A percentile compares a stretch with the other conserved stretches of the same genome.
Conservation (phyloP, 2,797 vertebrate species). For the Gymnothorax reevesii region DNA sequence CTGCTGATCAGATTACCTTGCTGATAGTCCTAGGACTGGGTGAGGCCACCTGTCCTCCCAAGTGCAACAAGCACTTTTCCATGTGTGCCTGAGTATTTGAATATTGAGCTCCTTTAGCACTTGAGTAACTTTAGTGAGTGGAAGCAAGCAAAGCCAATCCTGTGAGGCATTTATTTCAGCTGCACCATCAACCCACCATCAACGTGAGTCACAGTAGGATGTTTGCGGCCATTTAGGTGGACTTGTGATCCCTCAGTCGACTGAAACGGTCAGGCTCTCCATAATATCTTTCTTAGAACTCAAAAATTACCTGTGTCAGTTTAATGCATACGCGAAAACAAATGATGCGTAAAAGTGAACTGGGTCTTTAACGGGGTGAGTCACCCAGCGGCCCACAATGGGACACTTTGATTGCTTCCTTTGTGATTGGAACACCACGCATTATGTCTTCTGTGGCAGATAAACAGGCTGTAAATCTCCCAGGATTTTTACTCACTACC, state of each 20-base stretch:
- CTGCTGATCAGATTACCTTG: neutral
- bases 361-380: neutral
- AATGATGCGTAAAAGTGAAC: neutral
- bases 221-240: neutral
- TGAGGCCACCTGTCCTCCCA: neutral
- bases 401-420: conserved; percentile 20
- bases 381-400: neutral
- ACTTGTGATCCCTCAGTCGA: neutral
- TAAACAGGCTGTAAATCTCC: neutral
- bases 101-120: neutral
- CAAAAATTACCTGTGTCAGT: neutral
- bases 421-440: neutral
- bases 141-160: no score
- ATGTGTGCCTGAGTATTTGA: neutral
- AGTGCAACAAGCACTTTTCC: neutral
- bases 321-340: neutral
- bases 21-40: neutral
- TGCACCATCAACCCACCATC: neutral
- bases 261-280: neutral
- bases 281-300: neutral
- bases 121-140: neutral
- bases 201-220: neutral
- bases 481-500: neutral
- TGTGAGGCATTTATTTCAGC: neutral
- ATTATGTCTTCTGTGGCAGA: neutral